These are phyloP conservation scores for Phyllotreta striolata DNA, from an alignment of 2,888 invertebrate genomes.

Conservation along the genomic window DNA sequence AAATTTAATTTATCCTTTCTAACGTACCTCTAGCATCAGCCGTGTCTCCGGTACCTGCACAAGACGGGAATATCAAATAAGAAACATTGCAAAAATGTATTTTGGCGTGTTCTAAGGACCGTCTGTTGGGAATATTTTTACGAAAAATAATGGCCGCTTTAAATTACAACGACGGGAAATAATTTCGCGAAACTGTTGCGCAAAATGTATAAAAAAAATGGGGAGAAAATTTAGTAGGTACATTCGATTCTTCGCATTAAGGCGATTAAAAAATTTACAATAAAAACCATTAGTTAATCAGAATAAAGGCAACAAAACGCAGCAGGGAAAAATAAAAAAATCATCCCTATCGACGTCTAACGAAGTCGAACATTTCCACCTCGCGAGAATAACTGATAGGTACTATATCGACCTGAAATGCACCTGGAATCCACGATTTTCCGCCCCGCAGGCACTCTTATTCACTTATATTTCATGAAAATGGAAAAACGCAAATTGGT, in stretches of 20 bases:
- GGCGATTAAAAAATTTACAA: too few relatives aligned
- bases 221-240: neutral
- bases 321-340: too few relatives aligned
- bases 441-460: too few relatives aligned
- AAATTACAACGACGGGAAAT: neutral
- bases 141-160: constrained; percentile 4
- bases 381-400: too few relatives aligned
- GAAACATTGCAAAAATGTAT: constrained; percentile 13
- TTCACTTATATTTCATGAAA: too few relatives aligned
- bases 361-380: too few relatives aligned
- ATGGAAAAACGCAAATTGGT: too few relatives aligned
- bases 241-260: neutral
- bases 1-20: constrained; percentile 36
- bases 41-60: constrained; percentile 40
- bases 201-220: neutral
- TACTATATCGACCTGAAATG: too few relatives aligned
- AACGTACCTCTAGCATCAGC: constrained; percentile 46
- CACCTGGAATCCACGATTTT: too few relatives aligned
- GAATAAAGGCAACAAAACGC: too few relatives aligned
- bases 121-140: constrained; percentile 5
- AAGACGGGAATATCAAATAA: constrained; percentile 40
- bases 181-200: neutral
- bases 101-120: neutral
- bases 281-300: too few relatives aligned
- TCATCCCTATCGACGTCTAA: too few relatives aligned